Conservation (phyloP, 1,140 invertebrate genomes). For the Drosophila watanabei region DNA sequence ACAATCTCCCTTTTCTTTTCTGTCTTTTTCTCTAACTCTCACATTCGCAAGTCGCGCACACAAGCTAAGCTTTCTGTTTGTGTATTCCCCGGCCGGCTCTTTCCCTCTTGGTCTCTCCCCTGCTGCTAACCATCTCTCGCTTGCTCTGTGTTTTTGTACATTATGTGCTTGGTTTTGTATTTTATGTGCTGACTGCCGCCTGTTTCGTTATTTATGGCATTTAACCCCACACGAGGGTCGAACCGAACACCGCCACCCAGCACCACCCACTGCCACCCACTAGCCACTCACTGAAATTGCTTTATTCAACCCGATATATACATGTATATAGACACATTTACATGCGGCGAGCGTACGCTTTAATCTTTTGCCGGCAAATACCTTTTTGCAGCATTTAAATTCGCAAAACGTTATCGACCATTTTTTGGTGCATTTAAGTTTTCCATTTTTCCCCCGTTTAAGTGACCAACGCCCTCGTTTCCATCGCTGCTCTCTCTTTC, state of each 20-base stretch:
- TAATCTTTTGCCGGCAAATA: conserved; percentile 73
- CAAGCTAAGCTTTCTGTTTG: conserved; percentile 60
- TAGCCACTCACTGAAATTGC: conserved; percentile 66
- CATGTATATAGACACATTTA: conserved; percentile 5
- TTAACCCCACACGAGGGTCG: conserved; percentile 61
- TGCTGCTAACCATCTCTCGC: conserved; percentile 8
- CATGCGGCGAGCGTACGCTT: conserved; percentile 46
- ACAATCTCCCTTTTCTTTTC: conserved; percentile 17
- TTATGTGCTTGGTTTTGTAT: conserved; percentile 62
- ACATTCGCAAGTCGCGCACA: conserved; percentile 34
- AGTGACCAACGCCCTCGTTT: conserved; percentile 41
- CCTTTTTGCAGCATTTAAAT: conserved; percentile 72
- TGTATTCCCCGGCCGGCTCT: conserved; percentile 63
- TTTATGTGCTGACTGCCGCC: conserved; percentile 71
- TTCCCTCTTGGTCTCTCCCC: conserved; percentile 12
- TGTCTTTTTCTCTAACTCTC: conserved; percentile 26
- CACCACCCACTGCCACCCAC: conserved; percentile 41
- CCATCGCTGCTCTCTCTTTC: neutral
- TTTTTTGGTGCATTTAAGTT: conserved; percentile 67
- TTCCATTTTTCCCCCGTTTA: conserved; percentile 51
- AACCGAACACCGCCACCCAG: conserved; percentile 22
- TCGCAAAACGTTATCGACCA: conserved; percentile 25
- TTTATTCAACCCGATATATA: conserved; percentile 45
- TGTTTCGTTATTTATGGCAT: conserved; percentile 82
- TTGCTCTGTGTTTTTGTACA: conserved; percentile 46